Percentiles rank a stretch among this genome's conserved stretches.
Conservation (phyloP, 2,113 vertebrate genomes). For the Eulemur macaco region DNA sequence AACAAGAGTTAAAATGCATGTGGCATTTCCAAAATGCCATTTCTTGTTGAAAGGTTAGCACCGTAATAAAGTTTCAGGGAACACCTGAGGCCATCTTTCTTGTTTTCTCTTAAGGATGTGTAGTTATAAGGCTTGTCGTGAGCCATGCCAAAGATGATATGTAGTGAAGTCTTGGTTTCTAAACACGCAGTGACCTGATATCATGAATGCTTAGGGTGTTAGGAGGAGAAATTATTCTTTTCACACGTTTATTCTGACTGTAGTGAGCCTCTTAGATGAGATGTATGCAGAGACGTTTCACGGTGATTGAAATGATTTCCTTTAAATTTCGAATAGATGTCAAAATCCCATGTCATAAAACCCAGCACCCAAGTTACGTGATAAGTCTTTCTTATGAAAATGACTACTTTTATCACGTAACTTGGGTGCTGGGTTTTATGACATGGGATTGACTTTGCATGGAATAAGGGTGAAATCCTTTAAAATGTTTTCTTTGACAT, state of each 20-base stretch:
- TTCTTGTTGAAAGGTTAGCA: constrained; percentile 62
- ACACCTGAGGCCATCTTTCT: background rate
- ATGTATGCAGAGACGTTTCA: background rate
- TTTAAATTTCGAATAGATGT: constrained; percentile 2
- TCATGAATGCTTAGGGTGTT: background rate
- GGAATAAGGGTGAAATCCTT: background rate
- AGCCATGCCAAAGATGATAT: background rate
- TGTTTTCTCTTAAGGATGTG: background rate
- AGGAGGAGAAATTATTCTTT: background rate
- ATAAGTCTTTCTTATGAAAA: background rate
- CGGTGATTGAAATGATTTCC: background rate
- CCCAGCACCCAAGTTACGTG: background rate
- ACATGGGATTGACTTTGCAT: background rate
- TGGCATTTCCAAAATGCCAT: constrained; percentile 73
- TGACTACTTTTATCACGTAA: too few relatives aligned
- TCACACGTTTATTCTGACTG: background rate
- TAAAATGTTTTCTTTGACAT: background rate
- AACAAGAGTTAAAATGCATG: constrained; percentile 56
- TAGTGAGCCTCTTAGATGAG: background rate
- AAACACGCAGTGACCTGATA: background rate
- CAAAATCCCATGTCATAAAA: constrained; percentile 27
- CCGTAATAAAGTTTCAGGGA: constrained; percentile 44
- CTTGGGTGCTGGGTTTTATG: too few relatives aligned
- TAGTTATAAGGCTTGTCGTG: background rate
- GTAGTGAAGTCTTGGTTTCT: background rate